A percentile compares a stretch with the other conserved stretches of the same genome.
These are phyloP conservation scores for Bemisia tabaci DNA, from an alignment of 1,140 invertebrate genomes.

Conservation along the genomic window DNA sequence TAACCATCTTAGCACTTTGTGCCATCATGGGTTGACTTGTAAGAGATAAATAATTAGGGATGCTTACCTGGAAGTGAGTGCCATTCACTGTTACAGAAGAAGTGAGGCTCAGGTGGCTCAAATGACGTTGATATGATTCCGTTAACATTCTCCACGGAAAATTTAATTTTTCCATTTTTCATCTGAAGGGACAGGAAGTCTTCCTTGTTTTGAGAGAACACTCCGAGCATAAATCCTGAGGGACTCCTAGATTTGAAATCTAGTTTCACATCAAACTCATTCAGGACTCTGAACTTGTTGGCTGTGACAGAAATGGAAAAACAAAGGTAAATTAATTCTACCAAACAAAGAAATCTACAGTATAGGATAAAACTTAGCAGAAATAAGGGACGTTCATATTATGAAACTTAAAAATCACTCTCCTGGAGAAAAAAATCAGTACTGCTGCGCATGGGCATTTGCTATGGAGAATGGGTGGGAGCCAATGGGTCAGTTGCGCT, in stretches of 20 bases:
- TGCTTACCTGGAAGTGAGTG: constrained; percentile 70
- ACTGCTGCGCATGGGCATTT: too few relatives aligned
- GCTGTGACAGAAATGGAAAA: constrained; percentile 36
- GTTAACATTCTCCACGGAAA: constrained; percentile 71
- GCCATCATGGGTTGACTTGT: constrained; percentile 1
- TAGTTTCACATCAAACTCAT: constrained; percentile 63
- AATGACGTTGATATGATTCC: constrained; percentile 63
- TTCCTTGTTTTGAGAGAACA: constrained; percentile 59
- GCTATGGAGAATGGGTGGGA: too few relatives aligned
- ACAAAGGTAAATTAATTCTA: too few relatives aligned
- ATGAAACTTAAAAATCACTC: too few relatives aligned
- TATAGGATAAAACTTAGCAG: constrained; percentile 1
- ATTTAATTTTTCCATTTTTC: constrained; percentile 64
- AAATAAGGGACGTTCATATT: background rate
- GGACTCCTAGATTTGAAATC: constrained; percentile 76
- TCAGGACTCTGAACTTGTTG: constrained; percentile 66
- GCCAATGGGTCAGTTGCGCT: too few relatives aligned
- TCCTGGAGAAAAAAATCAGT: too few relatives aligned
- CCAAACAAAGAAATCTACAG: constrained; percentile 16
- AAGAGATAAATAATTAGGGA: constrained; percentile 4
- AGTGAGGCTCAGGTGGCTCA: constrained; percentile 46
- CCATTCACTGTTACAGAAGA: constrained; percentile 84
- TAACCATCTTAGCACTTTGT: background rate
- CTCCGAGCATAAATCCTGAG: constrained; percentile 65
- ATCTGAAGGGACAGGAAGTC: constrained; percentile 81